These are phyloP conservation scores for Prunella strophiata DNA, from an alignment of 2,797 vertebrate genomes.

Conservation along the genomic window DNA sequence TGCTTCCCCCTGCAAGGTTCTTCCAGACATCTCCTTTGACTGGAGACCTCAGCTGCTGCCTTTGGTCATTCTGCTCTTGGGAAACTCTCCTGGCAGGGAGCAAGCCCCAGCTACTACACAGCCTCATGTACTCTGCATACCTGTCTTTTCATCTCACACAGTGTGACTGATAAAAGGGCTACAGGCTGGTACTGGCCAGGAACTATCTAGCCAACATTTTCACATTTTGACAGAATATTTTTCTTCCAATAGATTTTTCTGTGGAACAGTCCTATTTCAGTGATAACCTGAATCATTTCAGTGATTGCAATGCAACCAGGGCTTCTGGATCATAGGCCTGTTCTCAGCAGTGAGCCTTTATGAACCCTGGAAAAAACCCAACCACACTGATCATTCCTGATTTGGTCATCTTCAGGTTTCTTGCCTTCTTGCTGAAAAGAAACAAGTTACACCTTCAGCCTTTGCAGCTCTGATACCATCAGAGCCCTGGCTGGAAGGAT, in stretches of 20 bases:
- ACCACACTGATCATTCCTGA: not conserved
- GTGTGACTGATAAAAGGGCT: not conserved
- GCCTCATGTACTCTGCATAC: not conserved
- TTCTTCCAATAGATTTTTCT: not conserved
- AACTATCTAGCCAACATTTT: not conserved
- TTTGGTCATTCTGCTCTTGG: conserved; percentile 26
- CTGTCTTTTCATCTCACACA: not conserved
- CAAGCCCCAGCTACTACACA: not conserved
- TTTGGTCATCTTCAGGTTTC: not conserved
- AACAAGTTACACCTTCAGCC: not conserved
- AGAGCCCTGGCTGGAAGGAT: not conserved
- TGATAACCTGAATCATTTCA: not conserved
- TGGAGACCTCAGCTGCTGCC: not conserved
- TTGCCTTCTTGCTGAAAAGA: not conserved
- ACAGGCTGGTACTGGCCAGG: not conserved
- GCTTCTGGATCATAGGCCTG: not conserved
- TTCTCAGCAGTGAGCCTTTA: not conserved
- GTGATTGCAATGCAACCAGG: not conserved
- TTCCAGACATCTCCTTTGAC: conserved; percentile 42
- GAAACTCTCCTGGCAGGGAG: conserved; percentile 34
- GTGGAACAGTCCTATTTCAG: not conserved
- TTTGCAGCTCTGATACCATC: not conserved
- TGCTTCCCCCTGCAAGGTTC: not conserved
- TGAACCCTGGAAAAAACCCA: not conserved
- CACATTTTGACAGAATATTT: not conserved